Evolutionary conservation across 2,113 vertebrate genomes (phyloP).

Genomic region (Leiothrix lutea): DNA sequence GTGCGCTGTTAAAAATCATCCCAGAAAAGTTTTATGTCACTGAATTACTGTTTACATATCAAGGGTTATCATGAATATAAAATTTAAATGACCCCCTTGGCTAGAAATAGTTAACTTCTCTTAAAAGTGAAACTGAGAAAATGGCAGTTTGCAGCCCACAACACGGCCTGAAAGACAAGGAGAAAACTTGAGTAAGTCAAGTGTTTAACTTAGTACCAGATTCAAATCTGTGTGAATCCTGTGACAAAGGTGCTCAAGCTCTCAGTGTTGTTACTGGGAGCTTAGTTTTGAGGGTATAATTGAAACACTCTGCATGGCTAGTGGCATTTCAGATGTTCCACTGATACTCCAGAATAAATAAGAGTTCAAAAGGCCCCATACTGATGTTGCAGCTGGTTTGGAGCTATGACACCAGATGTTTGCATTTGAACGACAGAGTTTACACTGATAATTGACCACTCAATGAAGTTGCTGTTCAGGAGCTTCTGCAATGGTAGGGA

Average conservation of each 20-base stretch:
- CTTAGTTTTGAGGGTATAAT: background rate
- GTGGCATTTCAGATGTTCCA: background rate
- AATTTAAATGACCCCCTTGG: background rate
- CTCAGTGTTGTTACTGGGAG: background rate
- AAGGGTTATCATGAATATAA: background rate
- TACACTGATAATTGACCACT: background rate
- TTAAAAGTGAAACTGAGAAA: background rate
- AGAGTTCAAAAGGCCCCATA: fast-evolving
- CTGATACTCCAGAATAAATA: background rate
- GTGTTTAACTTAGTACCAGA: background rate
- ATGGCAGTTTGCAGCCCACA: background rate
- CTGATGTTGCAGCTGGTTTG: background rate
- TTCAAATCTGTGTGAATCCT: background rate
- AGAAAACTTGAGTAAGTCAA: background rate
- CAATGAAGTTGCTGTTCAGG: background rate
- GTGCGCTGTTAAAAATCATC: background rate
- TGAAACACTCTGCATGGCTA: background rate
- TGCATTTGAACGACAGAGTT: fast-evolving
- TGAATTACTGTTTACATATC: background rate
- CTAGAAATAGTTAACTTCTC: background rate
- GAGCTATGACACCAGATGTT: background rate
- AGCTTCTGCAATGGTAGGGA: background rate
- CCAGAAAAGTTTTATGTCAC: background rate
- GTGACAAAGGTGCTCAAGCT: background rate
- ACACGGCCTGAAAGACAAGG: background rate